Percentiles rank a stretch among this genome's conserved stretches.
Conservation (phyloP, 2,888 invertebrate species). For the Nephrotoma flavescens region DNA sequence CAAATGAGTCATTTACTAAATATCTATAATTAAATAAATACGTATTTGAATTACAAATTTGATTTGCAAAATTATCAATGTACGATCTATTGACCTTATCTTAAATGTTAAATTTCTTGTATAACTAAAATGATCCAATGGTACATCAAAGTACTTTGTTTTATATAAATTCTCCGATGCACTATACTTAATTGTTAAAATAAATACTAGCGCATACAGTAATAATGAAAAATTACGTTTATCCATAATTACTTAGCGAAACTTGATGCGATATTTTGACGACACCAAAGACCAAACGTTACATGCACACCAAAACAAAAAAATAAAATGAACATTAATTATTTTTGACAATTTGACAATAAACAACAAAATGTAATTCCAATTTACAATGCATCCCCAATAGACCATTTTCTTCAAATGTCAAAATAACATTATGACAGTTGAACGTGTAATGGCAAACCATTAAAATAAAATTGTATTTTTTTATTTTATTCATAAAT, state of each 20-base stretch:
- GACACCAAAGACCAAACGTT: neutral
- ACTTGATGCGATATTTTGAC: neutral
- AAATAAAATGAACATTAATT: neutral
- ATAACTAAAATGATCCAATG: slow-evolving; percentile 81
- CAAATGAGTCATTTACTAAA: slow-evolving; percentile 62
- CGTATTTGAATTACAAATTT: neutral
- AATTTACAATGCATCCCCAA: too few species aligned
- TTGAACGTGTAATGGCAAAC: too few species aligned
- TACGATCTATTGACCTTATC: slow-evolving; percentile 16
- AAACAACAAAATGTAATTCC: too few species aligned
- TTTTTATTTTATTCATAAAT: too few species aligned
- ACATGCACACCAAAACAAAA: neutral
- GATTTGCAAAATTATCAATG: neutral
- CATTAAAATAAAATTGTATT: too few species aligned
- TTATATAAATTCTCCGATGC: slow-evolving; percentile 20
- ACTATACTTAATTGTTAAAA: neutral
- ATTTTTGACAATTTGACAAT: too few species aligned
- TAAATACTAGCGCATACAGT: neutral
- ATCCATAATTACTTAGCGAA: neutral
- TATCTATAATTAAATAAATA: slow-evolving; percentile 36
- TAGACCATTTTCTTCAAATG: too few species aligned
- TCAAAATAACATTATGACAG: too few species aligned
- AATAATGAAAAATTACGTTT: neutral
- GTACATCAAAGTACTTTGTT: slow-evolving; percentile 41
- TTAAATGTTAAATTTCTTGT: slow-evolving; percentile 53